Base-by-base conservation (phyloP, 37 sponge, comb jelly and placozoan species). In the Theonella swinhoei region DNA sequence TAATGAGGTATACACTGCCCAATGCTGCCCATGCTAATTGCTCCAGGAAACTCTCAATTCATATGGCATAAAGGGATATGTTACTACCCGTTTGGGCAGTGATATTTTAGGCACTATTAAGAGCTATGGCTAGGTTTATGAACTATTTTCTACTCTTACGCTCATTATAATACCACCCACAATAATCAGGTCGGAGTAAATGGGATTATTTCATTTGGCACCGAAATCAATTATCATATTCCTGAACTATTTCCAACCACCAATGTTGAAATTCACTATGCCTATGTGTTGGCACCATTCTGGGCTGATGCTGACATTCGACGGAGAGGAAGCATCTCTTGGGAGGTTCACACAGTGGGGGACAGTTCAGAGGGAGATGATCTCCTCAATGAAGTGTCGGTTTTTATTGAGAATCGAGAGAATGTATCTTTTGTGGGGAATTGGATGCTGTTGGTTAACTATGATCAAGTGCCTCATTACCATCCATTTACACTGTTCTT, bases 371-470 rank as follows among this genome's bases (percentile, higher is more conserved):
- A 5, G 8, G 3, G 34, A 3, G 23, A 30, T 33, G 19, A 60
- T 2, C 33, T 61, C 1, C 59, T 82, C 20, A 14, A 8, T 41
- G 34, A 2, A 68, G 83, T 80, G 35, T 40, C 36, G 1, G 63
- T 7, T 0, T 81, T 76, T 39, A 76, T 88, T 38, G 28, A 29
- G 8, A 2, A 9, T 1, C 20, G 68, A 36, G 9, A 31, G 20
- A 70, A 66, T 7, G 39, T 31, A n/a, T 28, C 4, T 54, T 82
- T 82, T 70, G 33, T n/a, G 24, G 83, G 79, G 0, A 43, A 9
- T 4, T 88, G 82, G 78, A 82, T 88, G 88, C 26, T 88, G 28
- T 24, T 82, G 24, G 88, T 72, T 3, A 60, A 54, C 3, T 88
- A 82, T 78, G 36, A 69, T 19, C 32, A 11, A 9, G 83, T 88